Evolutionary conservation across 2,888 invertebrate genomes (phyloP), one percentile per base, ranked within the genome.

Genomic region (Tetramorium bicarinatum): DNA sequence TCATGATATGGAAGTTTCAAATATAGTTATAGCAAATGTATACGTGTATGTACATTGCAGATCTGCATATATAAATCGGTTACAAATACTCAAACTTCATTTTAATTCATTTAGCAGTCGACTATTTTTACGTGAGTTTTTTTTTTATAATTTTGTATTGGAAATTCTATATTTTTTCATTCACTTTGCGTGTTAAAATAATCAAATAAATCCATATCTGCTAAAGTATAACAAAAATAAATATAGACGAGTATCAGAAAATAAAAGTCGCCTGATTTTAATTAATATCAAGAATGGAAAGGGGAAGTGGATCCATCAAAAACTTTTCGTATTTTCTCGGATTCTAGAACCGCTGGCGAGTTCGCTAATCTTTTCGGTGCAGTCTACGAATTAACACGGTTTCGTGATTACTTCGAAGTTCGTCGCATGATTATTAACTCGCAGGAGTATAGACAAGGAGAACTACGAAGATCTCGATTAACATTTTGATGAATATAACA

Each of bases 251-350:
- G 13, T 21, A 59, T 44, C 21, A 34, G 47, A 52, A 56, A 69
- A 69, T 67, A 79, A 76, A 79, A 69, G n/a, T n/a, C n/a, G 34
- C 38, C 66, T 71, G 85, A 88, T 88, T 87, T 88, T 88, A 88
- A 88, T 88, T 88, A 88, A 88, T 87, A 89, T 87, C 85, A 79
- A 13, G 47, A 59, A 47, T 34, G 44, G 44, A 2, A 44, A 44
- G 34, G 11, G 47, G 38, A 38, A 21, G 21, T 34, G 38, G 34
- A 59, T 47, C 47, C 59, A 89, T 87, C 87, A 59, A 87, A 85
- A 88, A 88, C 85, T 88, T 88, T 88, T 87, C 89, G 83, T 82
- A 88, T 88, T 88, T 88, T 88, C 89, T 87, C 81, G 67, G 82
- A 81, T 89, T 85, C 87, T 83, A 71, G 88, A 87, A 83, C 71